phyloP scores from a whole-genome alignment of 2,113 vertebrate genomes.

The Ctenodactylus gundi region DNA sequence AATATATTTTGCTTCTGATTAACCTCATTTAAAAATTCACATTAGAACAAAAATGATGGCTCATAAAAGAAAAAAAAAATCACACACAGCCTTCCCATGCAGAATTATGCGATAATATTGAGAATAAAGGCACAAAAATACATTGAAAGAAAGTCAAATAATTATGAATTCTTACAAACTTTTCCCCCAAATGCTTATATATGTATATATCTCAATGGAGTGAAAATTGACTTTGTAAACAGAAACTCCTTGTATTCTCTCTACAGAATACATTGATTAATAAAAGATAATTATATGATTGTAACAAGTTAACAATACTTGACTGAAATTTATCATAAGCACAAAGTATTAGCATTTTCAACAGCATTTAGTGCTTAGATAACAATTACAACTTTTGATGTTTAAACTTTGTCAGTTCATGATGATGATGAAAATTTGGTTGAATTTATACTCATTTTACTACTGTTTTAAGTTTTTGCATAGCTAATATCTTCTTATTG shows the following conservation, averaged over 20 bases:
- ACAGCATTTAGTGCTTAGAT: not conserved
- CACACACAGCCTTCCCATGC: not conserved
- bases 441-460: not conserved
- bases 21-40: slow-evolving; percentile 47
- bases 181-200: not conserved
- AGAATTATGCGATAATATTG: not conserved
- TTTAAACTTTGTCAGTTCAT: not conserved
- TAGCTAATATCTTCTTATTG: not conserved
- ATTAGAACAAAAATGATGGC: not conserved
- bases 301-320: not conserved
- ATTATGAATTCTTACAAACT: not conserved
- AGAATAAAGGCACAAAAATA: not conserved
- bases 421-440: not conserved
- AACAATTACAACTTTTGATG: not conserved
- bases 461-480: not conserved
- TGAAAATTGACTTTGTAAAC: not conserved
- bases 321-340: too few relatives aligned
- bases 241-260: not conserved
- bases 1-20: slow-evolving; percentile 52
- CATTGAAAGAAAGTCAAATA: not conserved
- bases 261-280: not conserved
- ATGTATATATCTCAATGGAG: not conserved
- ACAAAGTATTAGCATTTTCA: too few relatives aligned
- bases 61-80: slow-evolving; percentile 1
- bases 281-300: not conserved